phyloP scores from a whole-genome alignment of 2,797 vertebrate genomes.

The Acomys russatus region DNA sequence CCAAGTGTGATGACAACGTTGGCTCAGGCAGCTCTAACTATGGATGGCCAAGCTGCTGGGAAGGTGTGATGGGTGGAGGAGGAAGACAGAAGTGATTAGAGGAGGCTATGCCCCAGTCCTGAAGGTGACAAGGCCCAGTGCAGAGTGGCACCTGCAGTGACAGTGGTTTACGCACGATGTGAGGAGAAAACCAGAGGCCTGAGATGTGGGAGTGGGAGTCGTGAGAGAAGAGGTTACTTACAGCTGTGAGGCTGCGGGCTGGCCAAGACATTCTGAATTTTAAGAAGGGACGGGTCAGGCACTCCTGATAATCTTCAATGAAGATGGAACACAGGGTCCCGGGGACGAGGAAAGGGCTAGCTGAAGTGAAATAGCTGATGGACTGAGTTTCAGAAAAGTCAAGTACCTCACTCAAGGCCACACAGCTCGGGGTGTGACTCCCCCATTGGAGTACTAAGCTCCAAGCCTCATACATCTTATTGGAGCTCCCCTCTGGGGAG shows the following conservation, averaged over 20 bases:
- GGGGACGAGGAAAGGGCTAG: neutral
- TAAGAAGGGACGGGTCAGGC: neutral
- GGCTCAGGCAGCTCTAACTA: neutral
- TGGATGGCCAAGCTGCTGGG: neutral
- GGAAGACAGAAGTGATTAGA: neutral
- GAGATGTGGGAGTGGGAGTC: neutral
- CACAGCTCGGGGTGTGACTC: neutral
- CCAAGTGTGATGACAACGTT: neutral
- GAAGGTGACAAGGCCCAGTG: neutral
- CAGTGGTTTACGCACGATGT: neutral
- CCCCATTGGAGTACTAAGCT: neutral
- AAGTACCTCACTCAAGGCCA: neutral
- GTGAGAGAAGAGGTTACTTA: fast-evolving
- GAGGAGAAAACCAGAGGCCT: neutral
- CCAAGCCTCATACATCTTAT: neutral
- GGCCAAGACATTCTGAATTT: neutral
- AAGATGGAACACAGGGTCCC: neutral
- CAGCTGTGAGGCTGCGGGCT: neutral
- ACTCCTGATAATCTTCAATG: neutral
- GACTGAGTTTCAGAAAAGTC: conserved; percentile 36
- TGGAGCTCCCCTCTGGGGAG: neutral
- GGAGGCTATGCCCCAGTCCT: neutral
- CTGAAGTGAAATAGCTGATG: neutral
- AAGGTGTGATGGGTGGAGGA: neutral
- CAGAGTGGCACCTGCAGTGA: neutral